These are phyloP conservation scores for Indicator indicator DNA, from an alignment of 2,113 vertebrate genomes.

Conservation along the genomic window DNA sequence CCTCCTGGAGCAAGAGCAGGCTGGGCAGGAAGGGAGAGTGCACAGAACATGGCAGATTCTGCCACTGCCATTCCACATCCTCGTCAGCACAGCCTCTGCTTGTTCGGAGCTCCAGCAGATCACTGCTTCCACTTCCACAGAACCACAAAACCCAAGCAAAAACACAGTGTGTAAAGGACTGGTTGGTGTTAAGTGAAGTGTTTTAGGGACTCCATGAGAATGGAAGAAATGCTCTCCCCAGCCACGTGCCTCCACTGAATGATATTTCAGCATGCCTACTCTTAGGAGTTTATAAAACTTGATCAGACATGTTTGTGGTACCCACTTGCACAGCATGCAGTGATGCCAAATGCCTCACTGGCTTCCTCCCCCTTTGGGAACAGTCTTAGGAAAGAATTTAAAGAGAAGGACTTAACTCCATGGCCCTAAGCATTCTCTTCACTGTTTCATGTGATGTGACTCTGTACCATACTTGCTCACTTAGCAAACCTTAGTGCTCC, in stretches of 20 bases:
- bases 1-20: neutral
- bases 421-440: neutral
- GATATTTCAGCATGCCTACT: neutral
- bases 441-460: neutral
- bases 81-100: neutral
- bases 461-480: neutral
- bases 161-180: neutral
- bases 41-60: neutral
- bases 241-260: neutral
- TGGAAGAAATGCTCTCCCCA: neutral
- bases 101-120: neutral
- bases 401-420: neutral
- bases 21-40: neutral
- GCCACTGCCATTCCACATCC: neutral
- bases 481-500: neutral
- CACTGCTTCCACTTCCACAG: neutral
- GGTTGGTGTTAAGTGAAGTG: neutral
- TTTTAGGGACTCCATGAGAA: neutral
- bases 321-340: rapidly evolving
- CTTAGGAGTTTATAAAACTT: neutral
- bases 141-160: neutral
- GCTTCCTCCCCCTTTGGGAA: neutral
- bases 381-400: neutral
- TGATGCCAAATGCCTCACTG: neutral
- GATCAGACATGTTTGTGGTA: neutral